A percentile compares a stretch with the other conserved stretches of the same genome.
Conservation (phyloP, 2,797 vertebrate genomes). For the Anguilla megastoma region DNA sequence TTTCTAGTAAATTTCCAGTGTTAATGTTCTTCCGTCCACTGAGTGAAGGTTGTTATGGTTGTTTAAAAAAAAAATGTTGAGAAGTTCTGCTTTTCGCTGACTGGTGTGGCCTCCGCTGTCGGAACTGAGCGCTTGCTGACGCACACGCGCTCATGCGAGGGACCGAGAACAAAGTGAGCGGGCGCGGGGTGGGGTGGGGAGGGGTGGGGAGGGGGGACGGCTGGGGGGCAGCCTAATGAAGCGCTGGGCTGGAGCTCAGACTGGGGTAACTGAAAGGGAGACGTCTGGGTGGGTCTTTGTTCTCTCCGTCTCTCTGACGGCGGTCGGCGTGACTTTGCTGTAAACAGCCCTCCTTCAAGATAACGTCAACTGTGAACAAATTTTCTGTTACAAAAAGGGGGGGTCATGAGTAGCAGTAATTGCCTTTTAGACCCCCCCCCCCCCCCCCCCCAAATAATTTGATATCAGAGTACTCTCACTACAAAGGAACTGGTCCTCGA, state of each 20-base stretch:
- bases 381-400: slow-evolving; percentile 59
- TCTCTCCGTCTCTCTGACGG: slow-evolving; percentile 41
- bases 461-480: slow-evolving; percentile 61
- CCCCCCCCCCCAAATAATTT: slow-evolving; percentile 65
- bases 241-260: slow-evolving; percentile 57
- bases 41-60: neutral
- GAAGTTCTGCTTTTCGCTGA: neutral
- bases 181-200: slow-evolving; percentile 34
- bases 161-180: slow-evolving; percentile 45
- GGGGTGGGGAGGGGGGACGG: neutral
- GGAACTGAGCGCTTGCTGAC: slow-evolving; percentile 45
- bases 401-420: slow-evolving; percentile 71
- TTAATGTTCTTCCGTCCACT: too few species aligned
- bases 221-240: slow-evolving; percentile 60
- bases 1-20: too few species aligned
- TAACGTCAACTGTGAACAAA: slow-evolving; percentile 65
- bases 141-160: slow-evolving; percentile 38
- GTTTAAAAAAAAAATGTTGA: neutral
- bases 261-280: slow-evolving; percentile 45
- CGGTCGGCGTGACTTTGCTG: slow-evolving; percentile 46
- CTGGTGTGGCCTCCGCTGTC: slow-evolving; percentile 37
- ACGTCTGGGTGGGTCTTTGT: slow-evolving; percentile 47
- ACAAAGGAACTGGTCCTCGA: slow-evolving; percentile 15
- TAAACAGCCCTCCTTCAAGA: slow-evolving; percentile 71
- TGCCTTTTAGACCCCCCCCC: slow-evolving; percentile 74